Base-by-base conservation (phyloP, 2,797 vertebrate genomes). In the Buceros bicornis region DNA sequence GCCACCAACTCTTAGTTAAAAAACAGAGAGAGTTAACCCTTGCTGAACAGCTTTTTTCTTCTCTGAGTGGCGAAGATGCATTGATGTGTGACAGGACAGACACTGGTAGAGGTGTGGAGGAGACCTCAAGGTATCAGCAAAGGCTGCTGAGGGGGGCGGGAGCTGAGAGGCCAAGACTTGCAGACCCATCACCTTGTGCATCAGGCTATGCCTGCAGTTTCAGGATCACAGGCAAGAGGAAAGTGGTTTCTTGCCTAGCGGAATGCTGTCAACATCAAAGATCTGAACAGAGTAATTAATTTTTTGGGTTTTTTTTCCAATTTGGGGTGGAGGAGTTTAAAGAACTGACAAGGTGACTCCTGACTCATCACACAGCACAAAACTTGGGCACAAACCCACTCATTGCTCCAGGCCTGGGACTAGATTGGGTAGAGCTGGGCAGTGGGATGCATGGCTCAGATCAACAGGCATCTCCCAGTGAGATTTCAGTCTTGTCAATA, bases 141-240 rank as follows among this genome's bases (percentile, higher is more conserved):
- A 91, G 62, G 80, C 58, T 73, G 78, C 89, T 95, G 70, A 91
- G 82, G 93, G 87, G 77, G 25, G 90, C 78, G 81, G 71, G 81
- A 96, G 81, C 85, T 97, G 93, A 97, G 93, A 89, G 86, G 47
- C 89, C 62, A 82, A 71, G 79, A 84, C 87, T 85, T 88, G 61
- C 86, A 95, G 66, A 95, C 83, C 72, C 93, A 92, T 83, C 92
- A 97, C 71, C 92, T 84, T 92, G 90, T 79, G 67, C 84, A 96
- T 95, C 93, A 96, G 95, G 31, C 82, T 98, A 74, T 95, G 93
- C 94, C 94, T 95, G 88, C 80, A 93, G 94, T 97, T 98, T 97
- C 28, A 56, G 81, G 86, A 94, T 97, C 86, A 97, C 20, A 33
- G 91, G 58, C 64, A 88, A 97, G 87, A 97, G 71, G 84, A 96